Percentiles rank a stretch among this genome's conserved stretches.
Conservation (phyloP, 2,113 vertebrate species). For the Polypterus senegalus region DNA sequence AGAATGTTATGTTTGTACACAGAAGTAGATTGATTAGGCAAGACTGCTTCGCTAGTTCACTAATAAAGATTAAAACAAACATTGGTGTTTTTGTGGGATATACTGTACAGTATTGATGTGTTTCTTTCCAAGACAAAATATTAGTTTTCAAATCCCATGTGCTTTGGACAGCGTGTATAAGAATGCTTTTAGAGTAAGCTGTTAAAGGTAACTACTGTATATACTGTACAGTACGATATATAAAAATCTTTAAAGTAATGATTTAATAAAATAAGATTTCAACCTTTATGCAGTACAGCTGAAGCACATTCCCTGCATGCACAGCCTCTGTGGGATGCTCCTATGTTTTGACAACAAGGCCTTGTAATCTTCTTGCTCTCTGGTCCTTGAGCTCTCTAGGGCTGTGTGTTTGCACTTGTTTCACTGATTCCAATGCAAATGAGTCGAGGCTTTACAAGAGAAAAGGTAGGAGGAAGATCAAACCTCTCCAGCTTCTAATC, state of each 20-base stretch:
- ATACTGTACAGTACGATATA: no score
- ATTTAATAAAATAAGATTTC: neutral
- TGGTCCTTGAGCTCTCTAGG: neutral
- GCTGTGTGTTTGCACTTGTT: constrained; percentile 12
- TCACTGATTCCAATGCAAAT: constrained; percentile 12
- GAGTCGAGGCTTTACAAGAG: constrained; percentile 9
- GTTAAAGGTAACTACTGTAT: no score
- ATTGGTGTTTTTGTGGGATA: no score
- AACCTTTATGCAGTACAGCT: neutral
- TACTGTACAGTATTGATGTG: no score
- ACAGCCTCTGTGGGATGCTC: neutral
- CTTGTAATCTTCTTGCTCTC: neutral
- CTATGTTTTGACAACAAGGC: constrained; percentile 15
- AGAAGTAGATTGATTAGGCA: no score
- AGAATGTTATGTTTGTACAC: no score
- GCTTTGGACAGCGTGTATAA: no score
- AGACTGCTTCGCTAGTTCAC: no score
- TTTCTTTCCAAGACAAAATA: no score
- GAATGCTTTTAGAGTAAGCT: no score
- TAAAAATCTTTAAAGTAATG: neutral
- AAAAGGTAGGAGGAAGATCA: constrained; percentile 13
- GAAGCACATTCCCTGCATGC: neutral
- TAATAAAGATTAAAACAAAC: no score
- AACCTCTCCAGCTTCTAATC: constrained; percentile 7
- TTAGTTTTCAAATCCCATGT: no score